Evolutionary conservation across 1,140 invertebrate genomes (phyloP), one percentile per base, ranked within the genome.

Genomic region (Sminthurides bifidus): DNA sequence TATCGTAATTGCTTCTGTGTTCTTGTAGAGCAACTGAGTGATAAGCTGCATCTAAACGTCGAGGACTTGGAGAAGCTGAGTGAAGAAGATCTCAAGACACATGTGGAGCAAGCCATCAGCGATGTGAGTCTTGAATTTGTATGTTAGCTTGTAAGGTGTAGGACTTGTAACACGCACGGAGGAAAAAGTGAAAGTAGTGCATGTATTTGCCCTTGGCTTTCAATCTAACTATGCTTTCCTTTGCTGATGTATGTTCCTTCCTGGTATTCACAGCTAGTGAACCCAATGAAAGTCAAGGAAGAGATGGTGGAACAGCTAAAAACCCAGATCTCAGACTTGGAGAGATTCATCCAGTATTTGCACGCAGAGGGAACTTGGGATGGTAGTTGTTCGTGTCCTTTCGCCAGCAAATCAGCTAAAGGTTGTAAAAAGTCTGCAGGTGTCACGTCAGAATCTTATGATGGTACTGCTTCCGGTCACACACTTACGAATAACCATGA

Each of bases 251-350:
- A 24, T 44, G 35, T 37, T 52, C 49, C 2, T n/a, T n/a, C n/a
- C n/a, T n/a, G n/a, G n/a, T 49, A 23, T 41, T 77, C 79, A 3
- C 76, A 96, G 78, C 82, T 96, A 66, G 83, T 96, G 3, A 94
- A 90, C 64, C 92, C 91, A 12, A 78, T 93, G 55, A 87, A 93
- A 69, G 92, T 95, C 75, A 97, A 98, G 73, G 93, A 94, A 68
- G 87, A 94, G 69, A 70, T 96, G 19, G 92, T 98, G 3, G 77
- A 76, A 31, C 95, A 99, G 71, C 73, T 99, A 10, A 95, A 96
- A 73, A 92, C 90, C 10, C 95, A 99, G 72, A 91, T 99, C 45
- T 80, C 83, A 43, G 95, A 98, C 73, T 77, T 98, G 69, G 95
- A 98, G 71, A 79, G 92, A 57, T 98, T 98, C 70, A 97, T 99